These are phyloP conservation scores for Bibio marci DNA, from an alignment of 2,888 invertebrate genomes.

Conservation along the genomic window DNA sequence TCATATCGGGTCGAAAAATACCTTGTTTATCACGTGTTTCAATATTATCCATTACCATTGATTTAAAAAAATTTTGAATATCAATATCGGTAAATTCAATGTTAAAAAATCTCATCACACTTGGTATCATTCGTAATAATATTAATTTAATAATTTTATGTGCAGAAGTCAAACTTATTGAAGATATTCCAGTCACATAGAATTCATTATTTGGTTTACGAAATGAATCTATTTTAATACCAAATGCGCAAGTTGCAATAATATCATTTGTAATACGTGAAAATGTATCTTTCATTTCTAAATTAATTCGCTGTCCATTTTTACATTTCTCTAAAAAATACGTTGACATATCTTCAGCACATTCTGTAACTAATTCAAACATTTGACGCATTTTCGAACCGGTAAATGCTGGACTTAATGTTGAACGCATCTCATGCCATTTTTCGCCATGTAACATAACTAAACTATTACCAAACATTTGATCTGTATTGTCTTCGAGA, in stretches of 20 bases:
- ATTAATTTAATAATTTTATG: neutral
- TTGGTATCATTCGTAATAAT: neutral
- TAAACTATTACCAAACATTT: too few species aligned
- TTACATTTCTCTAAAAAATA: neutral
- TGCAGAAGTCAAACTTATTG: neutral
- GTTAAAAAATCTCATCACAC: neutral
- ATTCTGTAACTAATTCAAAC: constrained; percentile 6
- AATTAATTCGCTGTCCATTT: neutral
- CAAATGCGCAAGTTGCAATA: constrained; percentile 35
- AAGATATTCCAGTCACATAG: too few species aligned
- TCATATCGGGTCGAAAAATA: constrained; percentile 12
- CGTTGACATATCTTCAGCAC: neutral
- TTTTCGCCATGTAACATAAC: constrained; percentile 1
- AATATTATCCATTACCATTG: constrained; percentile 10
- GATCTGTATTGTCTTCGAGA: neutral
- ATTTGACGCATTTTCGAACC: constrained; percentile 17
- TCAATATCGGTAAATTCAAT: constrained; percentile 2
- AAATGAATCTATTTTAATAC: constrained; percentile 15
- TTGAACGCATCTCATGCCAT: constrained; percentile 19
- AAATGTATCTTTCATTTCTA: constrained; percentile 29
- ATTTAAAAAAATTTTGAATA: constrained; percentile 9
- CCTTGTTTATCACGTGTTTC: constrained; percentile 10
- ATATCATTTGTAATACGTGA: constrained; percentile 35
- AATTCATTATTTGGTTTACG: too few species aligned
- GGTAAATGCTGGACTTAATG: constrained; percentile 18